Conservation (phyloP, 1,140 invertebrate genomes). For the Rhopalosiphum padi region DNA sequence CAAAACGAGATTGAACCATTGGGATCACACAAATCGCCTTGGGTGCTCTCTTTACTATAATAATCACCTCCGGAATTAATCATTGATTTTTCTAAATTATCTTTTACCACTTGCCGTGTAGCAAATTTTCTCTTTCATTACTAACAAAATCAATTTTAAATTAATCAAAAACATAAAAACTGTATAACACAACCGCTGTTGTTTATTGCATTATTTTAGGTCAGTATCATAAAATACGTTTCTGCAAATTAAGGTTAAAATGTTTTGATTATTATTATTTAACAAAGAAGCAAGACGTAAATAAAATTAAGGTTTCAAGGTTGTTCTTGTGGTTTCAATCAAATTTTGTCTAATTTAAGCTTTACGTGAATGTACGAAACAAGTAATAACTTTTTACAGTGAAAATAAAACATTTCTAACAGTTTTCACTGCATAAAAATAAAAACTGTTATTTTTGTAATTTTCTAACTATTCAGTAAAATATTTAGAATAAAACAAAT, state of each 20-base stretch:
- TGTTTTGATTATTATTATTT: not conserved
- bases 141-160: not conserved
- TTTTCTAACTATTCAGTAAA: not conserved
- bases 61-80: not conserved
- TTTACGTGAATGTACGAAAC: not conserved
- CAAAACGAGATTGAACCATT: not conserved
- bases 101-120: not conserved
- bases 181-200: not conserved
- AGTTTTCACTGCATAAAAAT: not conserved
- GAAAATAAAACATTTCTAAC: constrained; percentile 6
- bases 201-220: not conserved
- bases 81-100: not conserved
- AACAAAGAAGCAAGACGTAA: not conserved
- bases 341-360: not conserved
- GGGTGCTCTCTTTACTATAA: not conserved
- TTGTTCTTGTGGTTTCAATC: not conserved
- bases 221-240: not conserved
- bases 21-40: not conserved
- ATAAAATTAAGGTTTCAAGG: not conserved
- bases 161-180: not conserved
- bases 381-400: constrained; percentile 9
- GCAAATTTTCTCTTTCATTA: not conserved
- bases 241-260: not conserved
- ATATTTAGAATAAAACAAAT: not conserved
- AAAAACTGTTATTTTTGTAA: not conserved